Percentiles rank a stretch among this genome's conserved stretches.
Conservation (phyloP, 2,113 vertebrate species). For the Saguinus midas region DNA sequence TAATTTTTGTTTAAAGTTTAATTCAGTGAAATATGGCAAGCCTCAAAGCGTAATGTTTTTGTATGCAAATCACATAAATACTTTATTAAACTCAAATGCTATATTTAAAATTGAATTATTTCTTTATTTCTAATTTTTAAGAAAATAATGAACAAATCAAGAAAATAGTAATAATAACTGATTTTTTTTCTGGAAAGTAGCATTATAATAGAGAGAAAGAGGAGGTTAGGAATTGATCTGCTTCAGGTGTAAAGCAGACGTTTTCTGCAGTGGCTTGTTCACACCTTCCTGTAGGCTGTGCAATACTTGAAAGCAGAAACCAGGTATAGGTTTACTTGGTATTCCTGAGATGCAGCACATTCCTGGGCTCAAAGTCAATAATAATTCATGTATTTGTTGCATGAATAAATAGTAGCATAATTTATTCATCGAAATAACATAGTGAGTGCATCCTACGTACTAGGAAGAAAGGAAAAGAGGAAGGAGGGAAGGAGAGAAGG, state of each 20-base stretch:
- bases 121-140: neutral
- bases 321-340: accelerated
- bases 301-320: neutral
- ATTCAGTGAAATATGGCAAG: neutral
- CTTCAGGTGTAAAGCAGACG: accelerated
- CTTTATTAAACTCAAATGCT: neutral
- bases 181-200: neutral
- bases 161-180: too few species aligned
- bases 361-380: neutral
- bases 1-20: neutral
- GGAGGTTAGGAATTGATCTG: neutral
- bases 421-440: neutral
- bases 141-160: neutral
- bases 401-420: neutral
- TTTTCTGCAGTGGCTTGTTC: accelerated
- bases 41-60: accelerated
- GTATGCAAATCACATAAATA: neutral
- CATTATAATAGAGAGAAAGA: neutral
- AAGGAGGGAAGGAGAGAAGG: neutral
- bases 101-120: neutral
- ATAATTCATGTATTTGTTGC: neutral
- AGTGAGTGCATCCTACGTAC: neutral
- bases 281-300: neutral
- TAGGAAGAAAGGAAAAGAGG: neutral
- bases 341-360: neutral